Evolutionary conservation across 1,140 invertebrate species (phyloP).

Genomic region (Ceratosolen solmsi): DNA sequence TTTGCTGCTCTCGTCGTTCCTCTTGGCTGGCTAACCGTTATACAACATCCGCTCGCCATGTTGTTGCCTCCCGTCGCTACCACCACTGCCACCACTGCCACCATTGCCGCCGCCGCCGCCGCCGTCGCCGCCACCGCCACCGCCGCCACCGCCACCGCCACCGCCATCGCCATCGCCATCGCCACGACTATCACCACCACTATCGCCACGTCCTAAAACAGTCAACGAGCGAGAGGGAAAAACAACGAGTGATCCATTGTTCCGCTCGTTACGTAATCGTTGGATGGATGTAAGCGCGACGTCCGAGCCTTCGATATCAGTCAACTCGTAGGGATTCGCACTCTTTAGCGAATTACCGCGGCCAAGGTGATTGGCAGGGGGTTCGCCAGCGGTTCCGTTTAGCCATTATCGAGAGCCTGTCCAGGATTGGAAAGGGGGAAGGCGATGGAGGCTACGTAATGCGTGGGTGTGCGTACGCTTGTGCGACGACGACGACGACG

Average conservation of each 20-base stretch:
- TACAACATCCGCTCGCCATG: slow-evolving; percentile 62
- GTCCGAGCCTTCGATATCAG: not conserved
- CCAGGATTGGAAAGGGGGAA: no score
- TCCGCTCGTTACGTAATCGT: slow-evolving; percentile 22
- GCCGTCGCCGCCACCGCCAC: not conserved
- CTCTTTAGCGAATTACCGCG: no score
- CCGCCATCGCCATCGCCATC: not conserved
- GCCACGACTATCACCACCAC: not conserved
- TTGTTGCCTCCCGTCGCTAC: slow-evolving; percentile 28
- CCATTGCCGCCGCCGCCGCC: slow-evolving; percentile 37
- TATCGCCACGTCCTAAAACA: not conserved
- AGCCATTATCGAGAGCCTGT: no score
- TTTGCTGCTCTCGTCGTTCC: slow-evolving; percentile 64
- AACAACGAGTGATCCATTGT: slow-evolving; percentile 13
- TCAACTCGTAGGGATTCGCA: no score
- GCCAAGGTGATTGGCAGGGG: no score
- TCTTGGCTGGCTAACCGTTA: slow-evolving; percentile 65
- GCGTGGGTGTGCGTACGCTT: no score
- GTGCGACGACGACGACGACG: no score
- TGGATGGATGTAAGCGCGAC: not conserved
- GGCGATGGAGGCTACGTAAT: no score
- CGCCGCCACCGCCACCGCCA: not conserved
- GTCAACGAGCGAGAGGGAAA: not conserved
- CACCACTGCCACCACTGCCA: not conserved
- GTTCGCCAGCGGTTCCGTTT: no score